Conservation (phyloP, 2,888 invertebrate species). For the Strigamia maritima region DNA sequence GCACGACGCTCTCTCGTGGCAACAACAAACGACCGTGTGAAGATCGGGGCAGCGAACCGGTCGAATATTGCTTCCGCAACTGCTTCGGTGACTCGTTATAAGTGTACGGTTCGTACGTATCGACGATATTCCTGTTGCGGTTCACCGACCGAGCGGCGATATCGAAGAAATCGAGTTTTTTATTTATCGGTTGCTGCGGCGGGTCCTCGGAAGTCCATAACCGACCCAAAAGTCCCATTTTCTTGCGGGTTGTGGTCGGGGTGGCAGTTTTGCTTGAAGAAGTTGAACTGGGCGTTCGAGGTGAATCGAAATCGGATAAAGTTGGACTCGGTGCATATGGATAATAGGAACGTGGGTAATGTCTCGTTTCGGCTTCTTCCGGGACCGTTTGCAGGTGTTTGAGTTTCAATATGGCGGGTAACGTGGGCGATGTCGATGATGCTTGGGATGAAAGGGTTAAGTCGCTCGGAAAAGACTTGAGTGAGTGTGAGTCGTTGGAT, state of each 20-base stretch:
- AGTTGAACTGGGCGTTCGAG: background rate
- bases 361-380: background rate
- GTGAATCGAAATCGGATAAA: background rate
- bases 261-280: background rate
- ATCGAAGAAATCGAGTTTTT: too few species aligned
- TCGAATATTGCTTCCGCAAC: background rate
- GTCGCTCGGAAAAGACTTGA: background rate
- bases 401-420: background rate
- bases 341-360: background rate
- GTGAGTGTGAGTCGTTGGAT: background rate
- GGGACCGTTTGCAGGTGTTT: constrained; percentile 31
- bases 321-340: background rate
- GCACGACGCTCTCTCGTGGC: background rate
- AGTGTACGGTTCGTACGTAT: constrained; percentile 9
- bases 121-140: background rate
- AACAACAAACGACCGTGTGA: constrained; percentile 13
- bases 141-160: too few species aligned
- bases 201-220: background rate
- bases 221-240: background rate
- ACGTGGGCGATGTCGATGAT: background rate
- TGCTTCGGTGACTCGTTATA: background rate
- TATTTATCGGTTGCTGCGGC: too few species aligned
- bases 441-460: background rate
- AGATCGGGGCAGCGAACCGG: background rate
- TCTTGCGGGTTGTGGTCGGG: background rate